phyloP scores from a whole-genome alignment of 2,797 vertebrate genomes.

The Mionectes olivaceus region DNA sequence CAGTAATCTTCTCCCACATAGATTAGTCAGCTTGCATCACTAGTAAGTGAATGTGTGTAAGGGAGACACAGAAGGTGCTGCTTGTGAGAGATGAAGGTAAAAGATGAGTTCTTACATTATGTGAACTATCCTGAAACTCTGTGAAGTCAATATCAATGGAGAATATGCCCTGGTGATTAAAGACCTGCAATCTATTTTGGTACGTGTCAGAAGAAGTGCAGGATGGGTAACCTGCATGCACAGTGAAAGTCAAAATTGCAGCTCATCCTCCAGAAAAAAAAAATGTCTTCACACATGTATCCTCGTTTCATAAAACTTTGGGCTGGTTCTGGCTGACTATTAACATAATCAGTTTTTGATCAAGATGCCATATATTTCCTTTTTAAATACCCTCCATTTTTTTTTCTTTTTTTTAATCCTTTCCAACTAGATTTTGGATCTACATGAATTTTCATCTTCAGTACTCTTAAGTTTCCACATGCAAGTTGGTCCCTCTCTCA shows the following conservation, averaged over 20 bases:
- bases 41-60: not conserved
- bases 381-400: not conserved
- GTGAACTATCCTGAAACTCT: not conserved
- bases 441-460: not conserved
- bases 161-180: not conserved
- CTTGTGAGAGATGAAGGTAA: not conserved
- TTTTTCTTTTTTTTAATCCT: not conserved
- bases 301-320: not conserved
- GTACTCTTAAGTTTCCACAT: not conserved
- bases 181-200: not conserved
- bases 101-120: not conserved
- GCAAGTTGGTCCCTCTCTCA: not conserved
- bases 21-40: not conserved
- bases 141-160: not conserved
- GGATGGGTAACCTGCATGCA: not conserved
- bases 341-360: not conserved
- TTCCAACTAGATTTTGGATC: not conserved
- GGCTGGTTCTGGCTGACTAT: not conserved
- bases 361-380: not conserved
- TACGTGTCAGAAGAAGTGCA: not conserved
- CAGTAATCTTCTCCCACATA: not conserved
- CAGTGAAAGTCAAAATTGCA: not conserved
- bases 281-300: not conserved
- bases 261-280: not conserved
- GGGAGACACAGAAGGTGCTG: not conserved